Conservation (phyloP, 2,797 vertebrate genomes). For the Fistularia tabacaria region DNA sequence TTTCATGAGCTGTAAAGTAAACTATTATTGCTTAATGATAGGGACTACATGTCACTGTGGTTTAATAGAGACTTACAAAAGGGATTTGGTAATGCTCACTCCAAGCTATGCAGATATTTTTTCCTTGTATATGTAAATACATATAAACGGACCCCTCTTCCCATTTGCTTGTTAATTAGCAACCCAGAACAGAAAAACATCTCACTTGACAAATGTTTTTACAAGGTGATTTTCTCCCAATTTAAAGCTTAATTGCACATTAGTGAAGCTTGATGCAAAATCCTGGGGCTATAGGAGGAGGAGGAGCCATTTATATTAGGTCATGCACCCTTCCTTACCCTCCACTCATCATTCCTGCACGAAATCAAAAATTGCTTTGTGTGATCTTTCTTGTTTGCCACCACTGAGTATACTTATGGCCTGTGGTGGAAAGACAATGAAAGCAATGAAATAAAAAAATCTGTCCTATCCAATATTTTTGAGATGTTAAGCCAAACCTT, state of each 20-base stretch:
- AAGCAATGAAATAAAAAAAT: neutral
- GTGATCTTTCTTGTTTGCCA: too few species aligned
- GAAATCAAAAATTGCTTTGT: slow-evolving; percentile 57
- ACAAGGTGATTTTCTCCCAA: slow-evolving; percentile 80
- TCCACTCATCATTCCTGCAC: slow-evolving; percentile 51
- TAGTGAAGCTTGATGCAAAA: slow-evolving; percentile 76
- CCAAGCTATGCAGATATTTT: slow-evolving; percentile 5
- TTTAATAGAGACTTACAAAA: slow-evolving; percentile 80
- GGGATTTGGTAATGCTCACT: slow-evolving; percentile 65
- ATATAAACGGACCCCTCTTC: slow-evolving; percentile 61
- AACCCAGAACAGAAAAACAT: slow-evolving; percentile 69
- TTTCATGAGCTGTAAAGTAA: slow-evolving; percentile 82
- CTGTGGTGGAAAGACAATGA: slow-evolving; percentile 22
- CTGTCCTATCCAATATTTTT: too few species aligned
- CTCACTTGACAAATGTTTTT: slow-evolving; percentile 82
- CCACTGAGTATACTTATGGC: slow-evolving; percentile 39
- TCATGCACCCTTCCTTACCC: slow-evolving; percentile 48
- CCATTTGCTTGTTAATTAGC: slow-evolving; percentile 76
- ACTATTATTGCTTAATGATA: slow-evolving; percentile 83
- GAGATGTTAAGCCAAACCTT: too few species aligned
- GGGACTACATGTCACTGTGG: slow-evolving; percentile 72
- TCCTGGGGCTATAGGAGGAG: slow-evolving; percentile 70
- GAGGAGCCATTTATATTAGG: slow-evolving; percentile 70
- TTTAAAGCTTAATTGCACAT: slow-evolving; percentile 81
- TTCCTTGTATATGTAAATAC: too few species aligned